phyloP scores from a whole-genome alignment of 2,113 vertebrate genomes.

The Sinocyclocheilus grahami region DNA sequence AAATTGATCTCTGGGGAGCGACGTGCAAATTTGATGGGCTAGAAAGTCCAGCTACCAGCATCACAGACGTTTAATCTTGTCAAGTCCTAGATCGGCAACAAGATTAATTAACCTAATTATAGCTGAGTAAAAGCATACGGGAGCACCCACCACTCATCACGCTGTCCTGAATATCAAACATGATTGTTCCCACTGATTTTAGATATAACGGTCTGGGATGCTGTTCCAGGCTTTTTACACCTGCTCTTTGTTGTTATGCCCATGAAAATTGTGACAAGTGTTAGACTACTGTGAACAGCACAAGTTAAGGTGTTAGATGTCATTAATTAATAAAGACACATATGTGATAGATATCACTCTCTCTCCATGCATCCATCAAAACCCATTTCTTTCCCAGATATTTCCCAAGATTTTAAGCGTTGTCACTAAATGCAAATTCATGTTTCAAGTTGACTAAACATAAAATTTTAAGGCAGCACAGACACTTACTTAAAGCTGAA shows the following conservation, averaged over 20 bases:
- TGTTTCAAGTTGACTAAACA: background rate
- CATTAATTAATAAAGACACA: background rate
- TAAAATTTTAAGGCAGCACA: background rate
- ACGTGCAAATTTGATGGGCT: conserved; percentile 70
- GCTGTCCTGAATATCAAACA: conserved; percentile 63
- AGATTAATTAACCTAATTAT: conserved; percentile 76
- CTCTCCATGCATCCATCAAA: background rate
- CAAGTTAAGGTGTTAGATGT: conserved; percentile 29
- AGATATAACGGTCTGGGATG: conserved; percentile 38
- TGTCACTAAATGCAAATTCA: background rate
- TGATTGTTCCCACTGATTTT: conserved; percentile 60
- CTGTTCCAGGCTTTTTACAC: conserved; percentile 26
- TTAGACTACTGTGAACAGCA: conserved; percentile 22
- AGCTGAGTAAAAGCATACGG: conserved; percentile 61
- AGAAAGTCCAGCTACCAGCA: conserved; percentile 67
- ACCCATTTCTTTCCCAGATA: background rate
- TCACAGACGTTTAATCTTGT: conserved; percentile 70
- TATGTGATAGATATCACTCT: background rate
- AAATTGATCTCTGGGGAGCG: conserved; percentile 69
- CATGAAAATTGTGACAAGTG: conserved; percentile 17
- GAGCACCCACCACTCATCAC: conserved; percentile 50
- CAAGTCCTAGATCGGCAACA: conserved; percentile 64
- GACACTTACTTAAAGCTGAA: background rate
- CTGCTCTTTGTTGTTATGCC: conserved; percentile 6
- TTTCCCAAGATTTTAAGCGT: too few relatives aligned